Base-by-base conservation (phyloP, 2,113 vertebrate genomes). In the Cryptomyrus ogoouensis region DNA sequence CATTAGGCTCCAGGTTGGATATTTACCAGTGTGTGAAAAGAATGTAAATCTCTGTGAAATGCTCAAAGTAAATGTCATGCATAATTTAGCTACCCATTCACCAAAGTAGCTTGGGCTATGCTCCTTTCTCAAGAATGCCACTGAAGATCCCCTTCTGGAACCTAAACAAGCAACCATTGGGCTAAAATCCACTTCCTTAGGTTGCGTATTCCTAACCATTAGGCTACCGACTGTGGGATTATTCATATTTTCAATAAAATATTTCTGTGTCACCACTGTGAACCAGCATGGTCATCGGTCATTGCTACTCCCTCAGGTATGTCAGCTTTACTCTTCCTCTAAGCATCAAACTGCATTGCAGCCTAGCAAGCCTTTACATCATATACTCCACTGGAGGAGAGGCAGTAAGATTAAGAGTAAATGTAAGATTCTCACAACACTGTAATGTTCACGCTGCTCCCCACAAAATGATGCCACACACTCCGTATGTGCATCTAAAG, bases 301-400 rank as follows among this genome's bases (percentile, higher is more conserved):
- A 49, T 47, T 85, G 46, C 15, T 46, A 46, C 83, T 44, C 83
- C 24, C 42, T 21, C 44, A 87, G 24, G 49, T 52, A 53, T 52
- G 24, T 31, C 27, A 17, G 85, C 85, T 87, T 35, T 50, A 12
- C 27, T 87, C 27, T 87, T 31, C 27, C 49, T 52, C 24, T 12
- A 27, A 31, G 49, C 47, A 50, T 91, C 92, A 93, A 90, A 93
- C 94, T 95, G 94, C 94, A 95, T 92, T 95, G 94, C 94, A 95
- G 94, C 93, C 90, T 91, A 91, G 80, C 1, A 89, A 93, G 77
- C n/a, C 50, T 77, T 85, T 58, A 84, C 90, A 90, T 84, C 85
- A 83, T 93, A 91, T 91, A 90, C 92, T 91, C 93, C 93, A 87
- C 91, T 91, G 93, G 89, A 93, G 42, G 90, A 90, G 90, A 31